These are phyloP conservation scores for Biston betularia DNA, from an alignment of 2,888 invertebrate species.

Conservation along the genomic window DNA sequence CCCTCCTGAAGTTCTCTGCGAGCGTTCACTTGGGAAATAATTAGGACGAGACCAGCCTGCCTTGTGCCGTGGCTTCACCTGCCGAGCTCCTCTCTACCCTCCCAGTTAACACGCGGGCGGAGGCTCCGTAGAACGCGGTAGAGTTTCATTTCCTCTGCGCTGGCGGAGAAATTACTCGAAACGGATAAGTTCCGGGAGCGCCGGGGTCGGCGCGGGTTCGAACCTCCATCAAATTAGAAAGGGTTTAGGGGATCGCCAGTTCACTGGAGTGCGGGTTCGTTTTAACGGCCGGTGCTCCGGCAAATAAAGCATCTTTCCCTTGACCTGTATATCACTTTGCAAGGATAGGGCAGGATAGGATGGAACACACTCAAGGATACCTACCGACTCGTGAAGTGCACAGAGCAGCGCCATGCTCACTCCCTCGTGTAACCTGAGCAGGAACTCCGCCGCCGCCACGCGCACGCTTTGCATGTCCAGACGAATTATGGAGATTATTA, in stretches of 20 bases:
- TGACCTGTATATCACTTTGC: no score
- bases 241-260: constrained; percentile 13
- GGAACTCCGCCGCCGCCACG: no score
- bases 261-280: background rate
- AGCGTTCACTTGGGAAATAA: background rate
- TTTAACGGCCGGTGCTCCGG: background rate
- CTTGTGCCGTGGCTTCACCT: constrained; percentile 22
- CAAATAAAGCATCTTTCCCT: background rate
- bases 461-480: no score
- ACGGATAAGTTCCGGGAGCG: constrained; percentile 25
- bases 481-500: no score
- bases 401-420: no score
- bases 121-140: background rate
- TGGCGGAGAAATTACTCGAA: constrained; percentile 6
- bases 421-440: no score
- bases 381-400: no score
- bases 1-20: background rate
- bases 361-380: no score
- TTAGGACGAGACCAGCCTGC: no score
- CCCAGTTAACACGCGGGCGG: constrained; percentile 4
- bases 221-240: constrained; percentile 20
- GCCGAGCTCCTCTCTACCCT: constrained; percentile 20
- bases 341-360: no score
- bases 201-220: constrained; percentile 6
- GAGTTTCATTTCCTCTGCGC: constrained; percentile 5